Percentiles rank a stretch among this genome's conserved stretches.
Evolutionary conservation across 2,888 invertebrate genomes (phyloP).

Genomic region (Beris chalybata): DNA sequence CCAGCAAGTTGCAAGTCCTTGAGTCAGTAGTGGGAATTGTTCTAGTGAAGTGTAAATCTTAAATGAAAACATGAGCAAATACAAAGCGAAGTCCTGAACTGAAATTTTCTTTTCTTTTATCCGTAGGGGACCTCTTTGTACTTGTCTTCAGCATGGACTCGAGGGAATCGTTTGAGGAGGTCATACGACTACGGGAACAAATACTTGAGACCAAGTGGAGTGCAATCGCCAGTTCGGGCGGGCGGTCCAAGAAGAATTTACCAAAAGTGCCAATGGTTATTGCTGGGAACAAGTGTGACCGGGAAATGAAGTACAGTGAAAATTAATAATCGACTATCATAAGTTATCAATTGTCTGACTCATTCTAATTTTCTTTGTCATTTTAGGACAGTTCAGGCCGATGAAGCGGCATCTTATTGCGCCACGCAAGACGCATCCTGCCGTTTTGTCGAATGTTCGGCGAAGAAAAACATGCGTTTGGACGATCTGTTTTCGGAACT

Average conservation of each 20-base stretch:
- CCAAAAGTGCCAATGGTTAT: slow-evolving; percentile 83
- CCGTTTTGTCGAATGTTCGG: slow-evolving; percentile 81
- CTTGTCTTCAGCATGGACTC: slow-evolving; percentile 84
- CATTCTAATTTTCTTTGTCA: slow-evolving; percentile 3
- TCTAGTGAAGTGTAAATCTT: not conserved
- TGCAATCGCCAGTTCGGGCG: slow-evolving; percentile 65
- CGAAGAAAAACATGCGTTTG: slow-evolving; percentile 77
- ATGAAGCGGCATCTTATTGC: slow-evolving; percentile 78
- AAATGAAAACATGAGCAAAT: not conserved
- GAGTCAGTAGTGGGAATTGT: too few relatives aligned
- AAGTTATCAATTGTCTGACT: too few relatives aligned
- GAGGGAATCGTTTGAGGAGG: slow-evolving; percentile 81
- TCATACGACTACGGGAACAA: slow-evolving; percentile 76
- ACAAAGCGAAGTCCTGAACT: not conserved
- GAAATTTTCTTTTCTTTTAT: slow-evolving; percentile 13
- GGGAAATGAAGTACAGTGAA: slow-evolving; percentile 67
- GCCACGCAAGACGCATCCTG: slow-evolving; percentile 75
- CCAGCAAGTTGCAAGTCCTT: too few relatives aligned
- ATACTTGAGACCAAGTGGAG: slow-evolving; percentile 81
- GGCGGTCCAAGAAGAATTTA: slow-evolving; percentile 63
- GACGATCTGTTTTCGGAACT: slow-evolving; percentile 84
- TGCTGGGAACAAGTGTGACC: slow-evolving; percentile 86
- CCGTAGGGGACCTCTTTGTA: slow-evolving; percentile 74
- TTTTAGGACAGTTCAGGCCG: slow-evolving; percentile 71
- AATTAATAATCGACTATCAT: not conserved